Evolutionary conservation across 2,888 invertebrate genomes (phyloP).

Genomic region (Meiosimyza platycephala): DNA sequence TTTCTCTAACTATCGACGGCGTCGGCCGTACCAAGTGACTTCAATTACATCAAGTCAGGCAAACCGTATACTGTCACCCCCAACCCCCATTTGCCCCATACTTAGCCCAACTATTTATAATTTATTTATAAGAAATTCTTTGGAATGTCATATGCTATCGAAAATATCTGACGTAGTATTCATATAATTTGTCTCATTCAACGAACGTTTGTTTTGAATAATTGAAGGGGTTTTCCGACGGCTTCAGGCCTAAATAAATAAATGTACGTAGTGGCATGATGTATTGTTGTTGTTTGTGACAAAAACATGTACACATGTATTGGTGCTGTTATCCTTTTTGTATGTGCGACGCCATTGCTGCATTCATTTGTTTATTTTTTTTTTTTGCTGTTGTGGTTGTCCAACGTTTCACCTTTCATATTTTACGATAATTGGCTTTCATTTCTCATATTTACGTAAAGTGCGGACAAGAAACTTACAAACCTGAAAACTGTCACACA

Average conservation of each 20-base stretch:
- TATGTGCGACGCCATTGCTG: conserved; percentile 29
- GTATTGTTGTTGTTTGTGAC: no score
- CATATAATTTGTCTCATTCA: conserved; percentile 8
- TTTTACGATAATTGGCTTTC: conserved; percentile 4
- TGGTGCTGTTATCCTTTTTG: not conserved
- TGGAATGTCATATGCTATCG: not conserved
- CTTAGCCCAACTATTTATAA: no score
- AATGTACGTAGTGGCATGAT: conserved; percentile 20
- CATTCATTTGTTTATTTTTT: not conserved
- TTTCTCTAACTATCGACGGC: conserved; percentile 17
- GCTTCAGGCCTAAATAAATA: conserved; percentile 38
- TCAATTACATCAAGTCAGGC: no score
- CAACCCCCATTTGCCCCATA: no score
- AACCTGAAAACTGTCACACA: conserved; percentile 5
- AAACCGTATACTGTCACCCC: no score
- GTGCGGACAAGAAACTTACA: not conserved
- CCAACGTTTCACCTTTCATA: not conserved
- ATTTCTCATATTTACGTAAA: not conserved
- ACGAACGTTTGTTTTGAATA: conserved; percentile 27
- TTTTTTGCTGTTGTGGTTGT: no score
- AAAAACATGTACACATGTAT: no score
- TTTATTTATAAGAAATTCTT: not conserved
- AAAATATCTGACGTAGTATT: not conserved
- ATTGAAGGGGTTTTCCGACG: conserved; percentile 30
- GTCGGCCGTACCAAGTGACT: not conserved